Base-by-base conservation (phyloP, 2,797 vertebrate genomes). In the Gorsachius magnificus region DNA sequence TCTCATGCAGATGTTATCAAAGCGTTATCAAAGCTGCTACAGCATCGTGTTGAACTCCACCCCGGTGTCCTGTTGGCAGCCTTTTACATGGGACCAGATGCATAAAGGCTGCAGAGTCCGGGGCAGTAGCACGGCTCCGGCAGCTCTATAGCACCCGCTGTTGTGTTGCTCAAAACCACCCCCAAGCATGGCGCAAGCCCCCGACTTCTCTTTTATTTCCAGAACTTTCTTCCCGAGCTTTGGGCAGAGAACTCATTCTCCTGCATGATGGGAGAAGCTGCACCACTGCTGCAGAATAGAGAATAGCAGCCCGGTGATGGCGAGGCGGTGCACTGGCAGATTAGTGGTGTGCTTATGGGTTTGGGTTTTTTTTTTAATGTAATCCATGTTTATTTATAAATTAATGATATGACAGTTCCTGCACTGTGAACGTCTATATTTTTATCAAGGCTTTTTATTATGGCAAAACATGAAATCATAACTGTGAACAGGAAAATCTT, bases 401-500 rank as follows among this genome's bases (percentile, higher is more conserved):
- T 29, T 76, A 48, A 11, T 4, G 77, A 56, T 75, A 45, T 51
- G 92, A 69, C 78, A 72, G 69, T 35, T 16, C 50, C 83, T 35
- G 48, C 43, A 18, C 66, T 78, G 79, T 29, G 57, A 78, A 64
- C 10, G 9, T 78, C 90, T 72, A 3, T 90, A 68, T 93, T 94
- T 90, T 94, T 81, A 76, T 81, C 65, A 6, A 26, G 79, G 64
- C 57, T 92, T 87, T 90, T 91, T 93, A 66, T 92, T 92, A 86
- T 5, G 53, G 84, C 64, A 28, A 72, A 89, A 87, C 84, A 75
- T 29, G 57, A 45, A 92, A 83, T 77, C 82, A 8, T 85, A 87
- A 83, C 91, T 89, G 89, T 41, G 91, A 94, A 45, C 69, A 50
- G 84, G 92, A 89, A 95, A 93, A 96, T 64, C 82, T 80, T 87